These are phyloP conservation scores for Menidia beryllina DNA, from an alignment of 2,113 vertebrate species.

Conservation along the genomic window DNA sequence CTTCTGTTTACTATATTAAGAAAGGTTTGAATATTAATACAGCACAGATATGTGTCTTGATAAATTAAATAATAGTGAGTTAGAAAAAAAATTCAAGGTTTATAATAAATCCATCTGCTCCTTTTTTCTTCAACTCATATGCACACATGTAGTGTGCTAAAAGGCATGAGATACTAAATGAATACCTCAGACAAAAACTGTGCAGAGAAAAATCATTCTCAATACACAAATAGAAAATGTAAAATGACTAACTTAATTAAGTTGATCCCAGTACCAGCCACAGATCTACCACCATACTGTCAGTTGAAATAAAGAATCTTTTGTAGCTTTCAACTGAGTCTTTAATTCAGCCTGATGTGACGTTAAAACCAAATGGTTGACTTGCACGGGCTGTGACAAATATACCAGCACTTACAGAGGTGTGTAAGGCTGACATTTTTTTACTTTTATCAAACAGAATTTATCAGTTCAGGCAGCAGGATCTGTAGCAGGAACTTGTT, in stretches of 20 bases:
- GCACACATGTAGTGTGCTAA: conserved; percentile 45
- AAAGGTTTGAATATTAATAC: conserved; percentile 69
- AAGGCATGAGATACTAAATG: conserved; percentile 76
- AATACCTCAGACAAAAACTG: conserved; percentile 60
- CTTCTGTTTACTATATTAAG: conserved; percentile 71
- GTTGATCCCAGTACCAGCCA: conserved; percentile 50
- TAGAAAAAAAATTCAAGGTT: conserved; percentile 59
- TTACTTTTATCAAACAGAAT: conserved; percentile 82
- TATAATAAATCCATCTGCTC: conserved; percentile 19
- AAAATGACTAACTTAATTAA: conserved; percentile 62
- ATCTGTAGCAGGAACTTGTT: conserved; percentile 80
- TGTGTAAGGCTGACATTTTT: conserved; percentile 82
- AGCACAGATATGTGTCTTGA: conserved; percentile 75
- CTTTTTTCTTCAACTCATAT: not conserved
- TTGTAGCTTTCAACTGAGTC: conserved; percentile 73
- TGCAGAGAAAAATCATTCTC: conserved; percentile 68
- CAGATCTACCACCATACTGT: conserved; percentile 64
- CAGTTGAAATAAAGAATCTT: conserved; percentile 73
- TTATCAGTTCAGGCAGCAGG: conserved; percentile 77
- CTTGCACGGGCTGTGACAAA: conserved; percentile 78
- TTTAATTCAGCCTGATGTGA: conserved; percentile 77
- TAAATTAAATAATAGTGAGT: conserved; percentile 65
- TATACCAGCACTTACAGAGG: conserved; percentile 77
- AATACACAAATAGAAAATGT: conserved; percentile 68
- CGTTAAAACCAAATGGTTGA: conserved; percentile 81